These are phyloP conservation scores for Caenorhabditis panamensis DNA, from an alignment of 2,888 invertebrate genomes.

Conservation along the genomic window DNA sequence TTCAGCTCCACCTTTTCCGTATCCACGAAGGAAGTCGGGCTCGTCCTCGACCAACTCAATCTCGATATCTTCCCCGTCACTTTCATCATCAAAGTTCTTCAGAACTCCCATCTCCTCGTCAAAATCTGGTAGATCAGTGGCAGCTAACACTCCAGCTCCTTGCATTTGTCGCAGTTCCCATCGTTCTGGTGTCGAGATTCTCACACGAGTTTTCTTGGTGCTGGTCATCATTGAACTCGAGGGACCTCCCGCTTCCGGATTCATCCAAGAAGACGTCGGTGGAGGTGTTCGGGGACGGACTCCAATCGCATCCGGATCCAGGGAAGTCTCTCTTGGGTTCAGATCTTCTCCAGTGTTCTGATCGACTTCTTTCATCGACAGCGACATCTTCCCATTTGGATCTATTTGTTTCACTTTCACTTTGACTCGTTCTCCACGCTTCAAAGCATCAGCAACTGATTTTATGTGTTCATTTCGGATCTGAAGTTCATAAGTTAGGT, in stretches of 20 bases:
- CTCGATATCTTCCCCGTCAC: conserved; percentile 94
- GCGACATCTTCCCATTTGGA: conserved; percentile 91
- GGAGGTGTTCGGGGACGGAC: conserved; percentile 72
- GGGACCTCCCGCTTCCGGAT: conserved; percentile 65
- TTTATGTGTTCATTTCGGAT: conserved; percentile 86
- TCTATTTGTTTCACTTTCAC: conserved; percentile 92
- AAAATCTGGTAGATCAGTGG: conserved; percentile 95
- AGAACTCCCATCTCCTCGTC: conserved; percentile 95
- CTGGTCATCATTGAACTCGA: conserved; percentile 21
- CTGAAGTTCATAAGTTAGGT: conserved; percentile 80
- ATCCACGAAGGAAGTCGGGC: conserved; percentile 90
- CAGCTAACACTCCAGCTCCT: conserved; percentile 86
- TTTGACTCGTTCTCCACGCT: conserved; percentile 87
- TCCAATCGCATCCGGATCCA: conserved; percentile 72
- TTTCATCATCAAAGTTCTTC: conserved; percentile 80
- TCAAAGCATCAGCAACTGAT: conserved; percentile 94
- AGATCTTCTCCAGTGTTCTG: conserved; percentile 95
- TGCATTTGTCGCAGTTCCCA: conserved; percentile 99
- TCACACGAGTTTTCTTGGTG: conserved; percentile 82
- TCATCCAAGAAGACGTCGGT: conserved; percentile 69
- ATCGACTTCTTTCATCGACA: conserved; percentile 87
- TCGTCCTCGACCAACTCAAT: conserved; percentile 99
- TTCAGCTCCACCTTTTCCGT: conserved; percentile 82
- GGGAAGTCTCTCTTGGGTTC: conserved; percentile 85
- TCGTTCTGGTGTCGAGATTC: conserved; percentile 93